phyloP scores from a whole-genome alignment of 2,888 invertebrate species.

The Philonicus albiceps region DNA sequence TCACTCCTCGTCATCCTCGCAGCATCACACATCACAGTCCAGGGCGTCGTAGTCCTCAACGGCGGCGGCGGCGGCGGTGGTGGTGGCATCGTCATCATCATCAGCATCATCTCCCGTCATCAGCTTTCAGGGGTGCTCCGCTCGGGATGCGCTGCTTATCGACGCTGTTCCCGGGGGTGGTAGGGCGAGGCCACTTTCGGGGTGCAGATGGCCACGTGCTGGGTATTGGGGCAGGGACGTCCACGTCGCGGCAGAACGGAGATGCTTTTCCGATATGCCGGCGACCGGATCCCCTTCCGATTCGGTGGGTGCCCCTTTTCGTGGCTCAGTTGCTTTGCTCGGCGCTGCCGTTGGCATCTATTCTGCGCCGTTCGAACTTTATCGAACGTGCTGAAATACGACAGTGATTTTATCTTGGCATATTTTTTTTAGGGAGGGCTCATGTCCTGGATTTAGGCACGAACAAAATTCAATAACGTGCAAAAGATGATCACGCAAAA shows the following conservation, averaged over 20 bases:
- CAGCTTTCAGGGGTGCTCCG: neutral
- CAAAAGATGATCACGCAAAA: neutral
- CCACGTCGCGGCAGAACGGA: neutral
- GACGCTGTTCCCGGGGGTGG: neutral
- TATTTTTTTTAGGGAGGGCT: neutral
- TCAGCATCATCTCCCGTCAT: neutral
- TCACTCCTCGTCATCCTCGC: constrained; percentile 10
- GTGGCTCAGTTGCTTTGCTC: constrained; percentile 1
- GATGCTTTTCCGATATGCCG: neutral
- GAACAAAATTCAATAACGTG: neutral
- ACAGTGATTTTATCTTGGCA: neutral
- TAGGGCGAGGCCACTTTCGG: neutral
- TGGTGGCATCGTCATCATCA: neutral
- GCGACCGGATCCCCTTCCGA: neutral
- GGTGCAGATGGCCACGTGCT: constrained; percentile 5
- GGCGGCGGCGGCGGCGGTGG: neutral
- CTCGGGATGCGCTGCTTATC: neutral
- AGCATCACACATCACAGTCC: constrained; percentile 8
- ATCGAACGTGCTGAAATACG: neutral
- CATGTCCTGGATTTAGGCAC: neutral
- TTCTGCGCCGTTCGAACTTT: constrained; percentile 2
- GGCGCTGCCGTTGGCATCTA: neutral
- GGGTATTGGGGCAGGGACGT: neutral
- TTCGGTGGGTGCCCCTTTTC: constrained; percentile 3
- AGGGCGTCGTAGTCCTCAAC: neutral